Conservation (phyloP, 2,113 vertebrate genomes). For the Triplophysa dalaica region DNA sequence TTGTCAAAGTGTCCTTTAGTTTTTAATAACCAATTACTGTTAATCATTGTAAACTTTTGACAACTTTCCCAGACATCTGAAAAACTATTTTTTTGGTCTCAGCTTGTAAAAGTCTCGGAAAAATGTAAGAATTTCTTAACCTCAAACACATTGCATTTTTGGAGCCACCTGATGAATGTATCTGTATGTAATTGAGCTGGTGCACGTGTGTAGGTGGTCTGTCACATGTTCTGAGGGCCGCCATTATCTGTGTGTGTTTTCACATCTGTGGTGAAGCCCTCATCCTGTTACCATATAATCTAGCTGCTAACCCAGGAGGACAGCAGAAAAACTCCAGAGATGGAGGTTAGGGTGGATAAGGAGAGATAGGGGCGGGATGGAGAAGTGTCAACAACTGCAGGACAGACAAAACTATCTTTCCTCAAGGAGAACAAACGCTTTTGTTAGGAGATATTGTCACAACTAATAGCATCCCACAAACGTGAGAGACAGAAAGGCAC, state of each 20-base stretch:
- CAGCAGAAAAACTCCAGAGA: conserved; percentile 18
- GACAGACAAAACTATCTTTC: conserved; percentile 74
- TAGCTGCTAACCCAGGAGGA: conserved; percentile 36
- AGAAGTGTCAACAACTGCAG: conserved; percentile 60
- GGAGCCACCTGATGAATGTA: neutral
- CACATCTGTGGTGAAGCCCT: conserved; percentile 37
- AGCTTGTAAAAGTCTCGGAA: too few relatives aligned
- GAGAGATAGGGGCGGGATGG: conserved; percentile 46
- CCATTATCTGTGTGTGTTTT: conserved; percentile 18
- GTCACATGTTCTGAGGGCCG: conserved; percentile 24
- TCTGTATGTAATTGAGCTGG: neutral
- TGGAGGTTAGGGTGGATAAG: conserved; percentile 43
- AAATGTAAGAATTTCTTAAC: neutral
- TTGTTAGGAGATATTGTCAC: conserved; percentile 70
- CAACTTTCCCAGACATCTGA: too few relatives aligned
- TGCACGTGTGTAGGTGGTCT: conserved; percentile 15
- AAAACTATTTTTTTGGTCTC: too few relatives aligned
- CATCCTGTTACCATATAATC: conserved; percentile 49
- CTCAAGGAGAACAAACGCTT: conserved; percentile 59
- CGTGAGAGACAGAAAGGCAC: conserved; percentile 48
- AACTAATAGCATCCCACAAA: conserved; percentile 55
- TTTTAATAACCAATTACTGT: too few relatives aligned
- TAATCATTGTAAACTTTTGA: too few relatives aligned
- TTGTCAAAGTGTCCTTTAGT: too few relatives aligned
- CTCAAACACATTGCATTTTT: neutral